Base-by-base conservation (phyloP, 2,888 invertebrate genomes). In the Acleris holmiana region DNA sequence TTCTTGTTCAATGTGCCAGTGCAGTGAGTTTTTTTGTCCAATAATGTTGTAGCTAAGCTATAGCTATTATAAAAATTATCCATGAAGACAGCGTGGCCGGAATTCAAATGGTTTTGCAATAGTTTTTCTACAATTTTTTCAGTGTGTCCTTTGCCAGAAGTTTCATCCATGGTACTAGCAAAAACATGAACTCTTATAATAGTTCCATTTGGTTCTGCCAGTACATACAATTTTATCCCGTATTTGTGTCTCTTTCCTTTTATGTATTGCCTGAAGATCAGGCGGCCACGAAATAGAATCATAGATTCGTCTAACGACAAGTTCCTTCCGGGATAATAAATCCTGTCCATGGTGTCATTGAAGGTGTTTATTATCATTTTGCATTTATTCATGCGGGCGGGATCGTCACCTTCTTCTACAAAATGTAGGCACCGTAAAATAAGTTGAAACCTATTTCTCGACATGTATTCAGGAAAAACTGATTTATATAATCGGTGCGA, bases 191-290 rank as follows among this genome's bases (percentile, higher is more conserved):
- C 65, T 57, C 71, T 75, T 53, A 78, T 63, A 44, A 76, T 68
- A 47, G 75, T 66, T 23, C 81, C 80, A 69, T 75, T 68, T 15
- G 78, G 73, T 71, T 80, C 78, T n/a, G 75, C 74, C 10, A 83
- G 69, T 59, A 78, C 21, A 76, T 66, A 79, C 6, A 81, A 61
- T 68, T 74, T 77, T 19, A 79, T 73, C 2, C 79, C 78, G 67
- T 78, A 75, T 66, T 76, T 80, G 49, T 76, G 77, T 25, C 58
- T 71, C 54, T 67, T 80, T 58, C 73, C 78, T 74, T 75, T 72
- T 18, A 79, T 76, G 48, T 74, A 77, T 68, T 80, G 78, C 17
- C 75, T 59, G 49, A 74, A 73, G 47, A 67, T 69, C 21, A 76
- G 66, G 17, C 74, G 67, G 5, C 76, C 77, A 49, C 76, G 70